Evolutionary conservation across 1,140 invertebrate genomes (phyloP), one percentile per base, ranked within the genome.

Genomic region (Aphaenogaster rudis): DNA sequence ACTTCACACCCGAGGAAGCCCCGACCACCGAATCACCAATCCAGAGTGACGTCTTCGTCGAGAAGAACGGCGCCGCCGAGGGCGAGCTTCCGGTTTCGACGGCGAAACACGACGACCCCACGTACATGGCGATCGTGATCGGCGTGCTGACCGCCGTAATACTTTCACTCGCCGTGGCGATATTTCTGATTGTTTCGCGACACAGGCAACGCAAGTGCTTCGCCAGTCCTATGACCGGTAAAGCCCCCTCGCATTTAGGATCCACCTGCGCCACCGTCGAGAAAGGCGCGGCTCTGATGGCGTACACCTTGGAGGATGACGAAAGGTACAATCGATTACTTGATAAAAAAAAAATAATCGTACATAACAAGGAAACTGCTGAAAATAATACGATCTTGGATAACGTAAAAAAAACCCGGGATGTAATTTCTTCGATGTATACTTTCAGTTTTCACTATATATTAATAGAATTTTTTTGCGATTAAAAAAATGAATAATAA

Each of bases 51-150:
- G 95, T 96, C 78, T 95, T 95, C 77, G 92, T 96, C 9, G 96
- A 95, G 92, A 96, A 95, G 93, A 96, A 96, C 69, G 95, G 93
- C 88, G 94, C 90, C 61, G 93, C 94, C 92, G 96, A 96, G 85
- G 94, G 90, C 63, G 95, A 95, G 66, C 95, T 96, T 86, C 96
- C 97, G 52, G 96, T 97, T 67, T 96, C 97, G 4, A 97, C 96
- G 0, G 97, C 97, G 0, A 96, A 96, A 72, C 96, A 97, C 91
- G 97, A 97, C 89, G 97, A 97, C 87, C 97, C 97, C 8, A 96
- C 97, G 2, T 97, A 98, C 95, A 97, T 98, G 96, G 98, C 97
- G 6, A 96, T 98, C 82, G 97, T 98, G 64, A 97, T 98, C 69
- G 97, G 98, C 2, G 97, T 98, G 0, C 95, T 98, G 54, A 97